A percentile compares a stretch with the other conserved stretches of the same genome.
Conservation (phyloP, 2,888 invertebrate genomes). For the Exephanes ischioxanthus region DNA sequence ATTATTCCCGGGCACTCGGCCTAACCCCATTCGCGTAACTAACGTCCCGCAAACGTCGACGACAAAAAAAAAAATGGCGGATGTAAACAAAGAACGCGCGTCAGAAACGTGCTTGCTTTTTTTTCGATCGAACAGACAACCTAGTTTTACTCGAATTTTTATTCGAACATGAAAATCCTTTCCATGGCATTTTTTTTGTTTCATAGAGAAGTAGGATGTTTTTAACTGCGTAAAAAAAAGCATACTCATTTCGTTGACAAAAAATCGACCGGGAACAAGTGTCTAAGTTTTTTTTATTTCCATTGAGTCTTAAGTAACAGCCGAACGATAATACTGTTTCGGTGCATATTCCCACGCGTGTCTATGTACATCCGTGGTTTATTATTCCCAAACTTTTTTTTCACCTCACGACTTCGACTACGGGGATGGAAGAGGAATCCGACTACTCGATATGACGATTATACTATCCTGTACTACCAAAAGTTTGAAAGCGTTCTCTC, state of each 20-base stretch:
- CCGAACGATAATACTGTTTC: conserved; percentile 33
- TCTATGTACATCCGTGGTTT: conserved; percentile 31
- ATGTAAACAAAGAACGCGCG: conserved; percentile 34
- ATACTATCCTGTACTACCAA: neutral
- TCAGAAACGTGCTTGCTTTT: neutral
- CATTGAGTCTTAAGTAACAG: conserved; percentile 25
- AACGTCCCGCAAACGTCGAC: neutral
- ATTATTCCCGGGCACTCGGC: conserved; percentile 7
- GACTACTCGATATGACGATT: neutral
- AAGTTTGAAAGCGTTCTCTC: neutral
- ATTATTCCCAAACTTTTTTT: conserved; percentile 29
- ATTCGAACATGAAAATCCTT: neutral
- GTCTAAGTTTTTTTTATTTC: conserved; percentile 4
- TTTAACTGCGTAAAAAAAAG: neutral
- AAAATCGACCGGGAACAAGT: conserved; percentile 8
- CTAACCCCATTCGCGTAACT: neutral
- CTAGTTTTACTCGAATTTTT: neutral
- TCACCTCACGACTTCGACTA: neutral
- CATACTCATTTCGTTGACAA: neutral
- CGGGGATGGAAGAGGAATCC: conserved; percentile 5
- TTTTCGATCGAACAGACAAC: too few relatives aligned
- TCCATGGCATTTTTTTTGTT: neutral
- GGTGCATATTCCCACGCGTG: conserved; percentile 31
- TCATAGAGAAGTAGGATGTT: neutral
- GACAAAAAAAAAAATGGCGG: conserved; percentile 23